Percentiles rank a stretch among this genome's conserved stretches.
Evolutionary conservation across 2,888 invertebrate genomes (phyloP).

Genomic region (Chalcosyrphus nemorum): DNA sequence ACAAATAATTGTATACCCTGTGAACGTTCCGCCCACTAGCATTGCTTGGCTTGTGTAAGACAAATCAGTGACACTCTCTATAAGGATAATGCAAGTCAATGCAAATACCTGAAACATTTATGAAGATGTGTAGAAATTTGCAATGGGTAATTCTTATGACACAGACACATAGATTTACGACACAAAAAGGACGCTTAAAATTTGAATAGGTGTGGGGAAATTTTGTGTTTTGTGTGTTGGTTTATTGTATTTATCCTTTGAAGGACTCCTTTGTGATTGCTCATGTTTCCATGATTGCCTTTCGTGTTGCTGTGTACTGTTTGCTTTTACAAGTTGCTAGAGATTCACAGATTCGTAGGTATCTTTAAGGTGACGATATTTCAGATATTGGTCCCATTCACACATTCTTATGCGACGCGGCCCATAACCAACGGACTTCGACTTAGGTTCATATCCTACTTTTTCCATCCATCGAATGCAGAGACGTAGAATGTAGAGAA

Average conservation of each 20-base stretch:
- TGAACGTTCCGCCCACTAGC: slow-evolving; percentile 78
- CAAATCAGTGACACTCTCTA: slow-evolving; percentile 77
- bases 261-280: too few species aligned
- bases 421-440: too few species aligned
- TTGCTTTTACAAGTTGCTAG: too few species aligned
- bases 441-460: too few species aligned
- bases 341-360: too few species aligned
- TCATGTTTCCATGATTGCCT: too few species aligned
- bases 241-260: neutral
- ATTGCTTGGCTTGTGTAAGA: slow-evolving; percentile 77
- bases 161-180: slow-evolving; percentile 69
- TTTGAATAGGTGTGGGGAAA: neutral
- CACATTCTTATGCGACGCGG: too few species aligned
- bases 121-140: slow-evolving; percentile 1
- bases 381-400: too few species aligned
- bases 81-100: slow-evolving; percentile 75
- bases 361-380: too few species aligned
- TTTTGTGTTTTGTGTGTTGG: neutral
- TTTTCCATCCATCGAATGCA: too few species aligned
- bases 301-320: too few species aligned
- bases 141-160: slow-evolving; percentile 74
- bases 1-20: slow-evolving; percentile 78
- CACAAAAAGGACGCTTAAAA: slow-evolving; percentile 32
- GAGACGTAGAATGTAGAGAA: too few species aligned
- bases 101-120: slow-evolving; percentile 75